Evolutionary conservation across 2,888 invertebrate genomes (phyloP), one percentile per base, ranked within the genome.

Genomic region (Heteropelma amictum): DNA sequence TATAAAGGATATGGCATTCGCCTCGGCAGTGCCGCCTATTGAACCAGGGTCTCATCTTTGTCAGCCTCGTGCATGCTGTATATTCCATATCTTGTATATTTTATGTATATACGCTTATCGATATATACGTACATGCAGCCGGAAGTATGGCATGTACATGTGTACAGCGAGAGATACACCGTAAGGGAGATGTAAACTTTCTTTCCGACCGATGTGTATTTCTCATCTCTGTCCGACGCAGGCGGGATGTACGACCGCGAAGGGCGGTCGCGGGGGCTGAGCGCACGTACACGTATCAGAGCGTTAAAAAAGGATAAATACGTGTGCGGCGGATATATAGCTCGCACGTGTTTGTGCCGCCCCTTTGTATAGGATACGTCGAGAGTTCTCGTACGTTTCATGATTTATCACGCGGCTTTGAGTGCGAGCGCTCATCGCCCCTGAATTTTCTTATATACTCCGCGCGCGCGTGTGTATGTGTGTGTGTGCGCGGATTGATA

Each of bases 371-470:
- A 56, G 54, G 45, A 60, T 21, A 5, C 19, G 45, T n/a, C n/a
- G n/a, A 47, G 45, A 60, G 86, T 87, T 87, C 88, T 87, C n/a
- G n/a, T 89, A 88, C 87, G 86, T 88, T 88, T 87, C 87, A 86
- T 88, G 88, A 89, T 89, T 88, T 88, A 89, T 89, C 88, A 87
- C 88, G 87, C 85, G 87, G 88, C 88, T 88, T 88, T 88, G 86
- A 87, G 85, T 83, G 78, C 87, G 83, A 79, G 82, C 82, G 84
- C 85, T 88, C 88, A 87, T 87, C 88, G 87, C 85, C 81, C 26
- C 23, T 5, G 8, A 12, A 10, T 30, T 14, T 30, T 28, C 30
- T 2, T 14, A 10, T 6, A 6, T 1, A n/a, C 35, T 8, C n/a
- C 23, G 4, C 38, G 3, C 17, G 5, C 12, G 0, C 23, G 17